Percentiles rank a stretch among this genome's conserved stretches.
Conservation (phyloP, 2,888 invertebrate genomes). For the Tenthredo livida region DNA sequence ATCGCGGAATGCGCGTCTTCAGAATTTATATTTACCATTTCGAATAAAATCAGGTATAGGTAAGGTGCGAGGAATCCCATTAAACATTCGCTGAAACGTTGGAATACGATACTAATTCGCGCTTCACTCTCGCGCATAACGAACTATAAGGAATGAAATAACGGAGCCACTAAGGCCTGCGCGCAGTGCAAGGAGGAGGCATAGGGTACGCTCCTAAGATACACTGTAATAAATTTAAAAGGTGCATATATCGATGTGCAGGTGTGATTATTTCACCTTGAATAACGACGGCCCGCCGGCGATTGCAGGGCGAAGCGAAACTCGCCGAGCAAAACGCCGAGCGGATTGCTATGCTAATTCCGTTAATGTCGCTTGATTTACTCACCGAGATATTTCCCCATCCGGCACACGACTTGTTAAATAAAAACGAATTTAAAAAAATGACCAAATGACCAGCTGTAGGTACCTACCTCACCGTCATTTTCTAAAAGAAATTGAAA, state of each 20-base stretch:
- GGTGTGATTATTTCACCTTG: conserved; percentile 52
- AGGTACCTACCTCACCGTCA: no score
- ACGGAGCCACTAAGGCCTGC: neutral
- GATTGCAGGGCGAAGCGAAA: conserved; percentile 33
- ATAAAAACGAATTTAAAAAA: no score
- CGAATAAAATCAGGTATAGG: neutral
- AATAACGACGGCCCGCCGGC: conserved; percentile 51
- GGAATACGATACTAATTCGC: conserved; percentile 13
- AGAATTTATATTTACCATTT: no score
- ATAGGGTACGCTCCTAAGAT: neutral
- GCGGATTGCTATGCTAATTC: conserved; percentile 73
- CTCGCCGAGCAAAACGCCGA: conserved; percentile 38
- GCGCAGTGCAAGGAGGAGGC: neutral
- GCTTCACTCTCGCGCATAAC: neutral
- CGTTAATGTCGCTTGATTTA: conserved; percentile 72
- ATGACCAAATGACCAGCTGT: no score
- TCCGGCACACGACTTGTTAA: neutral
- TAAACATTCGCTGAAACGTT: neutral
- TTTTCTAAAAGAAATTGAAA: no score
- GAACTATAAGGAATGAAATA: neutral
- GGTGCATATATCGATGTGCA: conserved; percentile 48
- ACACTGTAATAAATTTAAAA: conserved; percentile 44
- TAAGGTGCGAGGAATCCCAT: neutral
- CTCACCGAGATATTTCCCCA: conserved; percentile 58
- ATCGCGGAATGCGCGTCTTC: no score